A percentile compares a stretch with the other conserved stretches of the same genome.
Evolutionary conservation across 2,113 vertebrate genomes (phyloP).

Genomic region (Apus apus): DNA sequence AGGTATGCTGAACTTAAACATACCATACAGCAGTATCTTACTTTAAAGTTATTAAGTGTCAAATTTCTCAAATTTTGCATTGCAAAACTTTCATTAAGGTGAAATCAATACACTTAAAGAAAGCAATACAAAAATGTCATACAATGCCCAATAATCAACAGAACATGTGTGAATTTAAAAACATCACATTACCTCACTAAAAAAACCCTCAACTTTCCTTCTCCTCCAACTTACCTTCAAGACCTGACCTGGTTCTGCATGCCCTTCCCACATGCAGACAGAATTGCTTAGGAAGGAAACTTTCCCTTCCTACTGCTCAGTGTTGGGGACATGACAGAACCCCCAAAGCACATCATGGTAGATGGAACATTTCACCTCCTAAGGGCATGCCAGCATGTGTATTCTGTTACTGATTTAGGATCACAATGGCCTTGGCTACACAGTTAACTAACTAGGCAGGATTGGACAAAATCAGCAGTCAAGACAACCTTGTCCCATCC

Average conservation of each 20-base stretch:
- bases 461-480: neutral
- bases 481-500: neutral
- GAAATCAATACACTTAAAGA: slow-evolving; percentile 12
- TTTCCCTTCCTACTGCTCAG: neutral
- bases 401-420: neutral
- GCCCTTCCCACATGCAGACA: neutral
- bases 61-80: neutral
- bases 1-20: neutral
- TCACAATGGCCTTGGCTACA: slow-evolving; percentile 31
- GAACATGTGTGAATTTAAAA: neutral
- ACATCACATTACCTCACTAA: neutral
- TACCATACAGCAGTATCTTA: neutral
- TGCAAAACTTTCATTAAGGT: slow-evolving; percentile 8
- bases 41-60: slow-evolving; percentile 2
- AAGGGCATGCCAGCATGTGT: neutral
- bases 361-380: neutral
- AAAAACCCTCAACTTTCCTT: neutral
- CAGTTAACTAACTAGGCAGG: neutral
- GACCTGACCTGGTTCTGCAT: neutral
- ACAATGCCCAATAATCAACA: slow-evolving; percentile 6
- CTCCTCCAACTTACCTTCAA: slow-evolving; percentile 44
- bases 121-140: neutral
- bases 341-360: neutral
- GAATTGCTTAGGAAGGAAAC: neutral
- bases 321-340: neutral